Base-by-base conservation (phyloP, 2,113 vertebrate genomes). In the Solenodon paradoxus region DNA sequence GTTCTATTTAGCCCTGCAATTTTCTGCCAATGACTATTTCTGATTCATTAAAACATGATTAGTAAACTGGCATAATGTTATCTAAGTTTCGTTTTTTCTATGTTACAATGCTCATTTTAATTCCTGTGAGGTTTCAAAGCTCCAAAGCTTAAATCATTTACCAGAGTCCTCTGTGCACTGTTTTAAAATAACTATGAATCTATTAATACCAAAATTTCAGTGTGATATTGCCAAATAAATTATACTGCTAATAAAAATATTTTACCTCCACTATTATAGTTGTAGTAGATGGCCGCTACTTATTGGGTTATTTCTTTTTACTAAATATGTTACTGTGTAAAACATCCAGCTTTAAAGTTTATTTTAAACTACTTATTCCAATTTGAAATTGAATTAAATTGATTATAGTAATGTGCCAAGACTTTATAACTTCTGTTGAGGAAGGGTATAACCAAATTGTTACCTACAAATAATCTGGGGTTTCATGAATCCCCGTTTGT, bases 11-110 rank as follows among this genome's bases (percentile, higher is more conserved):
- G 49, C 20, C 28, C 45, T 94, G 40, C 66, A 38, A 91, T 90
- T 90, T 96, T 84, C 53, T 86, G 55, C 86, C n/a, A 90, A 81
- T 45, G 61, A 66, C 45, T 89, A 71, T 85, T 88, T 57, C 57
- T 84, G 59, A 90, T 91, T 96, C 24, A 53, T 86, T 84, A 78
- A 64, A 74, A 26, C 42, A 64, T 59, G 61, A 63, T 80, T 85
- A 61, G 4, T 86, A 75, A 78, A 96, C 57, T 51, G 19, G 35
- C 45, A n/a, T 69, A 75, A 45, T 69, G 5, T 82, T 68, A 82
- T 38, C 32, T 28, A 64, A 38, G 51, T 85, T 94, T 88, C 16
- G 42, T 92, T 94, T 94, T 94, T 87, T 75, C 77, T 71, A n/a
- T 66, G 68, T 32, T 40, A n/a, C 17, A 51, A 13, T 32, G 35